Percentiles rank a stretch among this genome's conserved stretches.
Evolutionary conservation across 1,140 invertebrate species (phyloP).

Genomic region (Cotesia chilonis): DNA sequence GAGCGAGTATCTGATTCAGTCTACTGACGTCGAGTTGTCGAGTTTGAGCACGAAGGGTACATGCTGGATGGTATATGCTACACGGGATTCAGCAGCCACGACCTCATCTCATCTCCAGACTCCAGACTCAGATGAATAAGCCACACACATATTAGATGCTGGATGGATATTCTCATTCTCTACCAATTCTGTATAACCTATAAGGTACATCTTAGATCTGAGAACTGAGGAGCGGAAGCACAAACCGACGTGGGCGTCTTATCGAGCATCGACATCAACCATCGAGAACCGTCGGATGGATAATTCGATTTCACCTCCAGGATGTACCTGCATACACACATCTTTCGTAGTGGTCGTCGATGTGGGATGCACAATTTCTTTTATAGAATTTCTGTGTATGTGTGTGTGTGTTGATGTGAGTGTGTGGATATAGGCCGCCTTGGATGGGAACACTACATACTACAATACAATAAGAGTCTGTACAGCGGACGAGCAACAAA

Average conservation of each 20-base stretch:
- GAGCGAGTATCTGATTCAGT: background rate
- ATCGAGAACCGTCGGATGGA: conserved; percentile 28
- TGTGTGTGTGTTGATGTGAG: too few relatives aligned
- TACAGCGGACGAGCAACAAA: conserved; percentile 7
- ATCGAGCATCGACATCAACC: conserved; percentile 29
- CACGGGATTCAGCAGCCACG: background rate
- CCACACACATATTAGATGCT: conserved; percentile 21
- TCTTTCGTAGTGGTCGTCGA: background rate
- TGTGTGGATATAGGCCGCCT: background rate
- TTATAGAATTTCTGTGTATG: too few relatives aligned
- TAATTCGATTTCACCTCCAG: conserved; percentile 34
- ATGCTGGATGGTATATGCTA: background rate
- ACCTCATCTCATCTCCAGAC: background rate
- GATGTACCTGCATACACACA: conserved; percentile 10
- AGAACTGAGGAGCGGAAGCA: conserved; percentile 18
- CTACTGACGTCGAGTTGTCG: too few relatives aligned
- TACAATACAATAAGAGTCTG: background rate
- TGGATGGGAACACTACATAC: background rate
- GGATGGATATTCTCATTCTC: background rate
- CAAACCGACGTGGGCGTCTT: conserved; percentile 25
- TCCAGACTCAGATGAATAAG: background rate
- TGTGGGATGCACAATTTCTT: too few relatives aligned
- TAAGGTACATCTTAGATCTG: too few relatives aligned
- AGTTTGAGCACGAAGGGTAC: too few relatives aligned
- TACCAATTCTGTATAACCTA: conserved; percentile 10